Conservation (phyloP, 1,140 invertebrate genomes). For the Euwallacea fornicatus region DNA sequence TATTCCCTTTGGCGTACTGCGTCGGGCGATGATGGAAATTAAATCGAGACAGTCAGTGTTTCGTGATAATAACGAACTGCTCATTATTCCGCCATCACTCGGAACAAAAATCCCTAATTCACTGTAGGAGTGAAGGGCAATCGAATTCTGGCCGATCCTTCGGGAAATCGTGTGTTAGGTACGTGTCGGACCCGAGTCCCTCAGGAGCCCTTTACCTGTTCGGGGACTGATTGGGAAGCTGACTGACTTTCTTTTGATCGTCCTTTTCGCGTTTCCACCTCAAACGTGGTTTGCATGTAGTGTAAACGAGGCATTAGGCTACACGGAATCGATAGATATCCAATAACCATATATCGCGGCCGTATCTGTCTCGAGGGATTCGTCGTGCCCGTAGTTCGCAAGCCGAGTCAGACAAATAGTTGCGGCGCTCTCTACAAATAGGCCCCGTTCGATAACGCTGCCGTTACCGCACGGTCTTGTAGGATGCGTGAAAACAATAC, state of each 20-base stretch:
- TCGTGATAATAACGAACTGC: slow-evolving; percentile 9
- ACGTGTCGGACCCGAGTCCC: slow-evolving; percentile 47
- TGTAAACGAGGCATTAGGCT: slow-evolving; percentile 41
- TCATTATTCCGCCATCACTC: slow-evolving; percentile 11
- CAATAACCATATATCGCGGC: slow-evolving; percentile 50
- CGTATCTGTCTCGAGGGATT: slow-evolving; percentile 48
- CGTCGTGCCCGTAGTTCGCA: slow-evolving; percentile 42
- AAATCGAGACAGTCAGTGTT: slow-evolving; percentile 13
- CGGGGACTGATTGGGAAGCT: slow-evolving; percentile 52
- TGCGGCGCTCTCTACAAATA: slow-evolving; percentile 29
- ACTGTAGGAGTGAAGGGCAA: slow-evolving; percentile 3
- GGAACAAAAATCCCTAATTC: slow-evolving; percentile 6
- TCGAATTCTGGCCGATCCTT: slow-evolving; percentile 29
- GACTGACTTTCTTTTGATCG: slow-evolving; percentile 17
- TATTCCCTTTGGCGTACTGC: slow-evolving; percentile 20
- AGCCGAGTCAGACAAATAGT: slow-evolving; percentile 47
- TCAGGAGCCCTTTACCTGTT: slow-evolving; percentile 51
- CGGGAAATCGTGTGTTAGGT: slow-evolving; percentile 51
- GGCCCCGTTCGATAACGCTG: background rate
- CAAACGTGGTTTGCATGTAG: slow-evolving; percentile 34
- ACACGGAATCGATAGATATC: slow-evolving; percentile 45
- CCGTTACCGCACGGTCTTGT: background rate
- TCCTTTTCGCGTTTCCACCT: slow-evolving; percentile 10
- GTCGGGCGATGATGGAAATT: background rate
- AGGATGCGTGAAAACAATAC: background rate